These are phyloP conservation scores for Actinemys pallida DNA, from an alignment of 2,113 vertebrate species.

Conservation along the genomic window DNA sequence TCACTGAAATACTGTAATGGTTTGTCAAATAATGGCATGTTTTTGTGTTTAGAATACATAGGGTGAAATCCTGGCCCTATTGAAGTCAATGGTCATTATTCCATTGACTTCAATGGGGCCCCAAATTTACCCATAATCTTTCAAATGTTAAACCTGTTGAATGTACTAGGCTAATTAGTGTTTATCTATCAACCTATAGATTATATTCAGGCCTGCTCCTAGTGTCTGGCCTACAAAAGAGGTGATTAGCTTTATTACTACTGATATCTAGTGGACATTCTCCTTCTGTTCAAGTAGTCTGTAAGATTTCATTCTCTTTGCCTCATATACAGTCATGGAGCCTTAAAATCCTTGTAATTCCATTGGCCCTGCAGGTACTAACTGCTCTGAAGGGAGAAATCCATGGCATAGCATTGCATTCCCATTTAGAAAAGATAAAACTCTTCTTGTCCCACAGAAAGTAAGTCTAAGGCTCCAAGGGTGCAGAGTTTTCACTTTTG, in stretches of 20 bases:
- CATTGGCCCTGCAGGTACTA: background rate
- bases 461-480: background rate
- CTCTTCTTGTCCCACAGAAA: no score
- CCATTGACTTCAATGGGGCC: background rate
- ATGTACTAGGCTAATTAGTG: background rate
- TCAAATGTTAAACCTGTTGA: background rate
- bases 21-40: background rate
- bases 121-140: background rate
- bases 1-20: background rate
- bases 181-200: background rate
- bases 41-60: background rate
- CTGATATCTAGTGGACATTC: background rate
- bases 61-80: background rate
- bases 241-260: background rate
- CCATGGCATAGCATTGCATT: constrained; percentile 3
- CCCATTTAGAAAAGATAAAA: background rate
- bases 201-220: background rate
- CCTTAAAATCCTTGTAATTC: background rate
- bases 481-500: background rate
- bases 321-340: background rate
- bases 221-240: background rate
- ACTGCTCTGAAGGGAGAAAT: background rate
- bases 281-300: background rate
- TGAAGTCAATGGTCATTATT: background rate
- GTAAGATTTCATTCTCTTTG: background rate